phyloP scores from a whole-genome alignment of 2,888 invertebrate species.

The Lottia scabra region DNA sequence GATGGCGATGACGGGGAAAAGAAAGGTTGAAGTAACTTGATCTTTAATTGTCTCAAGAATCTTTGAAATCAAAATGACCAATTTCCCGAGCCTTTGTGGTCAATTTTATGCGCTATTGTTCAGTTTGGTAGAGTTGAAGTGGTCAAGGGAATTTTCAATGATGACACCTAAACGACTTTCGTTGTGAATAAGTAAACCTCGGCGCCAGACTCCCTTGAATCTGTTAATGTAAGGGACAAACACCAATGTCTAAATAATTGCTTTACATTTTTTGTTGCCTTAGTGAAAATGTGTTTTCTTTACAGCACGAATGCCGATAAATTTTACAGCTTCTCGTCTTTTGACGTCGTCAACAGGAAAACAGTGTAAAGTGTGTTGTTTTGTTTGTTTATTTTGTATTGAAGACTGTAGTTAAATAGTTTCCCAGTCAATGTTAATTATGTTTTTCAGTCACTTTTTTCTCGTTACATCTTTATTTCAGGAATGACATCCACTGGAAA shows the following conservation, averaged over 20 bases:
- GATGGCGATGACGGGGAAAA: not conserved
- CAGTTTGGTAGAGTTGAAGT: not conserved
- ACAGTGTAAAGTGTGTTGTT: too few species aligned
- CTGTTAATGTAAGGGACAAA: not conserved
- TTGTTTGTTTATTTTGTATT: too few species aligned
- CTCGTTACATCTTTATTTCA: too few species aligned
- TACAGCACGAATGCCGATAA: not conserved
- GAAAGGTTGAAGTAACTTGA: not conserved
- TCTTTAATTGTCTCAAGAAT: not conserved
- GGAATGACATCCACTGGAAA: too few species aligned
- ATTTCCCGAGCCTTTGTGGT: not conserved
- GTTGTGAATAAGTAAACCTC: not conserved
- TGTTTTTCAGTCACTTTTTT: too few species aligned
- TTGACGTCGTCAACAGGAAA: too few species aligned
- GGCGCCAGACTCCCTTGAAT: not conserved
- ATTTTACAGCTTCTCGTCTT: not conserved
- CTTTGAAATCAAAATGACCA: not conserved
- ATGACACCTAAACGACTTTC: not conserved
- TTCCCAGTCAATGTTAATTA: too few species aligned
- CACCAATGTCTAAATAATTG: not conserved
- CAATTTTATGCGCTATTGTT: too few species aligned
- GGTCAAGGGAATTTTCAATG: not conserved
- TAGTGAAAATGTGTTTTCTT: not conserved
- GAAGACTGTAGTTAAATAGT: too few species aligned
- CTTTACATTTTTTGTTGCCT: not conserved